Evolutionary conservation across 92 coral and sea anemone genomes (phyloP).

Genomic region (Bergia sp.): DNA sequence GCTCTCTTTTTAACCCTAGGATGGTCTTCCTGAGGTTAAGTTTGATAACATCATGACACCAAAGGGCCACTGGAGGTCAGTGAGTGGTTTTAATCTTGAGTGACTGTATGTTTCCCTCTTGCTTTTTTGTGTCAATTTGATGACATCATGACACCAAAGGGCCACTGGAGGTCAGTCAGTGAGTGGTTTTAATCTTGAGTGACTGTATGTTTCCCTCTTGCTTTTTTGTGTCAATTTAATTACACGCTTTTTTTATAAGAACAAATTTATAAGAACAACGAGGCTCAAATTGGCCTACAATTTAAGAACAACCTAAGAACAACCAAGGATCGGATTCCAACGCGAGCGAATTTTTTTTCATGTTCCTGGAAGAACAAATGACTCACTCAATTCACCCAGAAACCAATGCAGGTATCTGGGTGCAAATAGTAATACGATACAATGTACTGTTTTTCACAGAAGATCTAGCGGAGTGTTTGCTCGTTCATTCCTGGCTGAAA

Average conservation of each 20-base stretch:
- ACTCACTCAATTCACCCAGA: no score
- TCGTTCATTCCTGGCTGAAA: no score
- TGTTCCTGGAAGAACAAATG: no score
- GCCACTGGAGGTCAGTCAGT: conserved; percentile 24
- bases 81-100: neutral
- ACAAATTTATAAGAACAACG: no score
- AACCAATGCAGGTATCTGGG: no score
- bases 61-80: conserved; percentile 28
- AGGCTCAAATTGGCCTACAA: no score
- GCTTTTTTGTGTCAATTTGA: neutral
- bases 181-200: neutral
- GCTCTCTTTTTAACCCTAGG: neutral
- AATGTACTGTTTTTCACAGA: no score
- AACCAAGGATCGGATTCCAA: no score
- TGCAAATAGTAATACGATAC: no score
- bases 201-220: neutral
- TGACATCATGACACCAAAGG: neutral
- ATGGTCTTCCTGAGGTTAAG: conserved; percentile 9
- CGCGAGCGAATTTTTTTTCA: no score
- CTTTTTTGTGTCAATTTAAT: neutral
- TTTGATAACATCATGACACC: conserved; percentile 16
- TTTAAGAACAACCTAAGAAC: no score
- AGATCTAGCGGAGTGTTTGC: no score
- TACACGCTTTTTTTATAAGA: neutral
- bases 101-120: neutral